phyloP scores from a whole-genome alignment of 1,140 invertebrate genomes.

The Ooceraea biroi region DNA sequence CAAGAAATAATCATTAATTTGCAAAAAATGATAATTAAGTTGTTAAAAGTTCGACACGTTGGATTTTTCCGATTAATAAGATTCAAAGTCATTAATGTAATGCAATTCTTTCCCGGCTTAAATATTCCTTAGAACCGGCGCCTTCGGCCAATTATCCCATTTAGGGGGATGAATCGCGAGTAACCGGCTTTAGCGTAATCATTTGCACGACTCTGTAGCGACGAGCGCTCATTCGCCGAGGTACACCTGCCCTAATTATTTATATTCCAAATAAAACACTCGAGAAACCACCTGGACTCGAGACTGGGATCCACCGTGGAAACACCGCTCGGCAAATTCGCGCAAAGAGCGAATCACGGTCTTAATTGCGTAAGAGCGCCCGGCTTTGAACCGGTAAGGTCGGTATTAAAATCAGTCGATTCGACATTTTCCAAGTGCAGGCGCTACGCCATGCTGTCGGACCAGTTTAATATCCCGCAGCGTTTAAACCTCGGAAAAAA shows the following conservation, averaged over 20 bases:
- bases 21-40: too few species aligned
- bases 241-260: conserved; percentile 47
- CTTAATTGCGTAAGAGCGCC: conserved; percentile 45
- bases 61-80: too few species aligned
- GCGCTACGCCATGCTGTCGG: neutral
- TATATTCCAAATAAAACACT: conserved; percentile 36
- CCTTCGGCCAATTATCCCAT: neutral
- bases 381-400: conserved; percentile 19
- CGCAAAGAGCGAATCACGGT: conserved; percentile 18
- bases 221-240: neutral
- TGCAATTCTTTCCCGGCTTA: neutral
- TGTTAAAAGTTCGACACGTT: too few species aligned
- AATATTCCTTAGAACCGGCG: neutral
- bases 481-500: conserved; percentile 61
- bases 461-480: conserved; percentile 68
- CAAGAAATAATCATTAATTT: too few species aligned
- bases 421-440: conserved; percentile 62
- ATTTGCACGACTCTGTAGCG: conserved; percentile 7
- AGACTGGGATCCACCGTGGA: neutral
- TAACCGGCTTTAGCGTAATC: conserved; percentile 21
- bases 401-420: conserved; percentile 65
- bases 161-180: conserved; percentile 22
- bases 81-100: too few species aligned
- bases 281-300: neutral
- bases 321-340: conserved; percentile 26